Base-by-base conservation (phyloP, 2,797 vertebrate species). In the Mastacembelus armatus region DNA sequence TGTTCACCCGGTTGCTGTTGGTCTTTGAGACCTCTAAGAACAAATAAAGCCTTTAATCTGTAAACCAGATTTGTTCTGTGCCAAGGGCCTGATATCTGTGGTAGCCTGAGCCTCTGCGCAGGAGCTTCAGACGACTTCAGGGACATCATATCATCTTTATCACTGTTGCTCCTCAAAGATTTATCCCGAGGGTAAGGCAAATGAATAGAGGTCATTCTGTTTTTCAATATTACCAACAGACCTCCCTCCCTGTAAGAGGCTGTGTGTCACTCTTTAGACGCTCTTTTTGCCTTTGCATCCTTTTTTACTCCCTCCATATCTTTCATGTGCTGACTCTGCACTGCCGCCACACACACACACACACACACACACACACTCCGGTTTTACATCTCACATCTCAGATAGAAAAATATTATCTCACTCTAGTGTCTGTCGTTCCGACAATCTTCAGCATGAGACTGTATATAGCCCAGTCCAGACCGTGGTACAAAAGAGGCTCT, bases 351-450 rank as follows among this genome's bases (percentile, higher is more conserved):
- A 16, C 54, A 16, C 7, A 50, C 47, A 35, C 55, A 12, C 22
- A 48, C 59, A 59, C 48, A 45, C 56, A 57, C 44, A 49, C 40
- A 47, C 10, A 33, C 73, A 68, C 71, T 69, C 71, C 66, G 58
- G 38, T 56, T 55, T 68, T 6, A 11, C 9, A 10, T 50, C 81
- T 73, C 68, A 74, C 9, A 12, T 69, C 76, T 66, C 65, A 76
- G 74, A 72, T 86, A 70, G 26, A 83, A 84, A 84, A 88, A 90
- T 85, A 81, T 88, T 88, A 81, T 87, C 61, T 72, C 54, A 77
- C 60, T 73, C 3, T 9, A 79, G 65, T 82, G 64, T 80, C 42
- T 15, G 44, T 66, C 15, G 33, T 79, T 81, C 80, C 80, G 83
- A 44, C 19, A 36, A 85, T 85, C 77, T 81, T 63, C 65, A 80